Evolutionary conservation across 2,888 invertebrate genomes (phyloP).

Genomic region (Heteromyza rotundicornis): DNA sequence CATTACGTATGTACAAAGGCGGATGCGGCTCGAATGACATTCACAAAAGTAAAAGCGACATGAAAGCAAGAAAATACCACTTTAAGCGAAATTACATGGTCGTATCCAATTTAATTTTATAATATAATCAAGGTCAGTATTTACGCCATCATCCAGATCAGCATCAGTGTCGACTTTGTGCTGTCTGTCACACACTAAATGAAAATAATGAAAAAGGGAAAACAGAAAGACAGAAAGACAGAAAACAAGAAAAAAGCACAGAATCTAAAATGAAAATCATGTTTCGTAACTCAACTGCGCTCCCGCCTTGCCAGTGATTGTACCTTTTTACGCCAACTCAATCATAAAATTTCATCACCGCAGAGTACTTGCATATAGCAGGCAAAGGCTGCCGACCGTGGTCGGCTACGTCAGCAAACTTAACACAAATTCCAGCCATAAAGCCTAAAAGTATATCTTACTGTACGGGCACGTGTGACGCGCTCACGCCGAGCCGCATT

Average conservation of each 20-base stretch:
- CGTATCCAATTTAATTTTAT: neutral
- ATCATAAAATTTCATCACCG: conserved; percentile 1
- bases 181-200: neutral
- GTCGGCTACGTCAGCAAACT: no score
- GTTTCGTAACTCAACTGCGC: no score
- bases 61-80: neutral
- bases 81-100: neutral
- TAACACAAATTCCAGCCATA: no score
- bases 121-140: conserved; percentile 3
- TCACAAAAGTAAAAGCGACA: neutral
- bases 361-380: neutral
- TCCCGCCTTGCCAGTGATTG: no score
- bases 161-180: neutral
- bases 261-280: conserved; percentile 6
- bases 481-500: no score
- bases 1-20: neutral
- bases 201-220: neutral
- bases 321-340: neutral
- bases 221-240: neutral
- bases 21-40: neutral
- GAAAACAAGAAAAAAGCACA: neutral
- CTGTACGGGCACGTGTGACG: no score
- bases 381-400: no score
- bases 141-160: neutral
- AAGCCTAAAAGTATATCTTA: no score